Evolutionary conservation across 2,888 invertebrate genomes (phyloP), one percentile per base, ranked within the genome.

Genomic region (Amphipoea lucens): DNA sequence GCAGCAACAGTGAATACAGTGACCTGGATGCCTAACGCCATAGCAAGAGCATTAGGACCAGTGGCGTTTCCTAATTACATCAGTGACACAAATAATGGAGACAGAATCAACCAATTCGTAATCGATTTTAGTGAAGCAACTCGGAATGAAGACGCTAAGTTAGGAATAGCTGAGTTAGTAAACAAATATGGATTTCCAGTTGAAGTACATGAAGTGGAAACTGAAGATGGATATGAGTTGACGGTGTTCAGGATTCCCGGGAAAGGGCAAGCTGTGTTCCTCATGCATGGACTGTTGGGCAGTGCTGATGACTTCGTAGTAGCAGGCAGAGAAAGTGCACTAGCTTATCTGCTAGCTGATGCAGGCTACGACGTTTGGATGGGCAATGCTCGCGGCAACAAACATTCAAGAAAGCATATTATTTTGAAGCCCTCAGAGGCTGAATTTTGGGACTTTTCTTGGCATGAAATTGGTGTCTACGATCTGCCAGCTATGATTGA

Each of bases 401-500:
- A 97, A 29, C 97, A 98, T 91, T 97, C 97, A 0, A 94, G 97
- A 11, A 94, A 92, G 6, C 98, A 98, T 90, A 87, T 91, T 0
- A 88, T 91, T 0, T 83, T 95, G 89, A 83, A 93, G 1, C 93
- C 97, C 0, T 90, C 89, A 0, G 94, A 97, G 12, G 87, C 92
- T 0, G 90, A 92, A 14, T 98, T 97, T 90, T 98, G 98, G 98
- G 94, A 97, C 72, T 98, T 98, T 85, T 98, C 98, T 71, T 99
- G 98, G 98, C 98, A 99, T 92, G 98, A 98, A 92, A 98, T 99
- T 91, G 98, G 98, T 0, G 91, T 95, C 36, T 97, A 97, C 89
- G 99, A 99, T 93, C 90, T 99, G 4, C 98, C 99, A 6, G 98
- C 98, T 0, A 98, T 98, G 96, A 98, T 99, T 57, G 98, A 99